Base-by-base conservation (phyloP, 2,797 vertebrate genomes). In the Macropus fuliginosus region DNA sequence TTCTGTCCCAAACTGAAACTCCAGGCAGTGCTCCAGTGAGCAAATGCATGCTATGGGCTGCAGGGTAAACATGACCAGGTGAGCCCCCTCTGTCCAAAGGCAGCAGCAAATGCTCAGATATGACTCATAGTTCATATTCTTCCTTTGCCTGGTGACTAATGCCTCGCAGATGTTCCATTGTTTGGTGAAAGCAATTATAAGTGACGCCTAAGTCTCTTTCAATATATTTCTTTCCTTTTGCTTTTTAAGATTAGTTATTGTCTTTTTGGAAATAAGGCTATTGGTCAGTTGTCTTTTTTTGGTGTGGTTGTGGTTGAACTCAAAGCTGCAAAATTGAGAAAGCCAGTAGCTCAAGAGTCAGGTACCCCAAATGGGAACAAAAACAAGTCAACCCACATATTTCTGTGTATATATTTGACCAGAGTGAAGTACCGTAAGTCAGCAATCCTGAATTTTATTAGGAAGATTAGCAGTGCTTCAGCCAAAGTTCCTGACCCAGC, bases 61-160 rank as follows among this genome's bases (percentile, higher is more conserved):
- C 93, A 97, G 94, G 46, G 91, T 96, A 93, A 97, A 74, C 0
- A 0, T 93, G 40, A 94, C 81, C 96, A 90, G 12, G 74, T 92
- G 96, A 96, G 93, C 46, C 94, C 94, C 34, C 46, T 87, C 56
- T 94, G 54, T 96, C 90, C 40, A 94, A 97, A 91, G 81, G 3
- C 31, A 98, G 94, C 91, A 31, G 92, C 95, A 40, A 50, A 94
- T 0, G 0, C 91, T 95, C 56, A 4, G 94, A 97, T 97, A 91
- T 98, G 98, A 98, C 97, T 98, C 98, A 98, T 94, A 56, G 89
- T 92, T 46, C 55, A 96, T n/a, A 91, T 95, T 94, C 92, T 96
- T 91, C 95, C 97, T 98, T 96, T 6, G 1, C 74, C 40, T 95
- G 90, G 14, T 98, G 95, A 98, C 94, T 98, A 98, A 95, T 91